Conservation (phyloP, 30 jellyfish, hydroid and myxozoan species). For the Aurelia aurita complex sp. Pacific region DNA sequence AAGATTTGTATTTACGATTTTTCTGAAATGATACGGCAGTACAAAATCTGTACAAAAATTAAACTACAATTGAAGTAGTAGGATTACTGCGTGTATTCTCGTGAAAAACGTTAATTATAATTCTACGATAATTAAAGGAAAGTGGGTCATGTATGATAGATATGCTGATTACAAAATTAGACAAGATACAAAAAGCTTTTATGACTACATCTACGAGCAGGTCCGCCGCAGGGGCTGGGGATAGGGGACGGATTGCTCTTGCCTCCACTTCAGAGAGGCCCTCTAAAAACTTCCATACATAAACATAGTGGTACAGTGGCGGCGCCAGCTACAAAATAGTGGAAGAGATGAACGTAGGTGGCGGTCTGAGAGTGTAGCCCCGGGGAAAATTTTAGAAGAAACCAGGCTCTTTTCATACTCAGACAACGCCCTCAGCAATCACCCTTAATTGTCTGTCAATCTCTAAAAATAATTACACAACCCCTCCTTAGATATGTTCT, state of each 20-base stretch:
- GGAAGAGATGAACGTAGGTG: no score
- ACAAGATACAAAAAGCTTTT: neutral
- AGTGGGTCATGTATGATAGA: neutral
- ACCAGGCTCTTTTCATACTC: neutral
- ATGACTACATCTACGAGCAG: no score
- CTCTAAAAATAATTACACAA: no score
- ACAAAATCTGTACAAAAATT: slow-evolving; percentile 45
- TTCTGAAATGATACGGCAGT: neutral
- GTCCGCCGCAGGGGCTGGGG: neutral
- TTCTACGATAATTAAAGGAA: neutral
- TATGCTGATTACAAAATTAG: neutral
- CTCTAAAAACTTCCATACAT: no score
- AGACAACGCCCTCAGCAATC: neutral
- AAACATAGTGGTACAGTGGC: no score
- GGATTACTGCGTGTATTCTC: neutral
- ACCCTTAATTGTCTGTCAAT: no score
- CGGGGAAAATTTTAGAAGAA: no score
- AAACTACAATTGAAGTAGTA: slow-evolving; percentile 39
- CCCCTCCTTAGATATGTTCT: no score
- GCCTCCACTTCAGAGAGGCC: no score
- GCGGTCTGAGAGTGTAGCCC: neutral
- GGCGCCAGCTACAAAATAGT: no score
- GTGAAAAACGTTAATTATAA: neutral
- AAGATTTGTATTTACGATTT: neutral
- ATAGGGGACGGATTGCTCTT: neutral